phyloP scores from a whole-genome alignment of 2,888 invertebrate genomes.

The Amphipoea oculea region DNA sequence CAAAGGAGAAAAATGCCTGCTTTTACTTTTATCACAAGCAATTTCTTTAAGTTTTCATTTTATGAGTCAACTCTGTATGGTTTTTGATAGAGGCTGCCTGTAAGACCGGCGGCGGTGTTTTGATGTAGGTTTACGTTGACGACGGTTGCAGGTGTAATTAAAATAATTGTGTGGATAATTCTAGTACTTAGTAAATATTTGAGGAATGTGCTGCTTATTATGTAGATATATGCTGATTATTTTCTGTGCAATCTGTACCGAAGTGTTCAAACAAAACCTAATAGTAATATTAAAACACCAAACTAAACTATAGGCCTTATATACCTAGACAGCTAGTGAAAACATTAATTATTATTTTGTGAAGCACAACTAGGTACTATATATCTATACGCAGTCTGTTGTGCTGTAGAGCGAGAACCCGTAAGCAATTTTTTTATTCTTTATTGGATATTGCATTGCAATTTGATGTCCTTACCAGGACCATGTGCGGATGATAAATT shows the following conservation, averaged over 20 bases:
- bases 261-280: background rate
- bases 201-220: slow-evolving; percentile 20
- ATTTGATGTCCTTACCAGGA: slow-evolving; percentile 52
- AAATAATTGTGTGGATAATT: slow-evolving; percentile 57
- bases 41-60: slow-evolving; percentile 66
- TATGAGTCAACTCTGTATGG: slow-evolving; percentile 57
- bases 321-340: background rate
- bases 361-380: background rate
- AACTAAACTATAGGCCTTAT: background rate
- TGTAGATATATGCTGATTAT: slow-evolving; percentile 15
- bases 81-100: slow-evolving; percentile 59
- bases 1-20: slow-evolving; percentile 65
- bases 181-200: slow-evolving; percentile 21
- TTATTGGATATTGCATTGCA: slow-evolving; percentile 58
- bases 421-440: slow-evolving; percentile 46
- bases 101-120: slow-evolving; percentile 47
- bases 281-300: background rate
- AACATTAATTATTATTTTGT: background rate
- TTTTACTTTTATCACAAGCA: slow-evolving; percentile 70
- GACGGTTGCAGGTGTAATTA: slow-evolving; percentile 60
- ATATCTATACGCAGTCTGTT: slow-evolving; percentile 16
- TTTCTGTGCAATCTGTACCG: slow-evolving; percentile 11
- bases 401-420: slow-evolving; percentile 22
- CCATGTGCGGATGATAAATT: slow-evolving; percentile 48
- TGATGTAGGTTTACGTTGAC: slow-evolving; percentile 61